phyloP scores from a whole-genome alignment of 2,888 invertebrate genomes.

The Calameuta idolon region DNA sequence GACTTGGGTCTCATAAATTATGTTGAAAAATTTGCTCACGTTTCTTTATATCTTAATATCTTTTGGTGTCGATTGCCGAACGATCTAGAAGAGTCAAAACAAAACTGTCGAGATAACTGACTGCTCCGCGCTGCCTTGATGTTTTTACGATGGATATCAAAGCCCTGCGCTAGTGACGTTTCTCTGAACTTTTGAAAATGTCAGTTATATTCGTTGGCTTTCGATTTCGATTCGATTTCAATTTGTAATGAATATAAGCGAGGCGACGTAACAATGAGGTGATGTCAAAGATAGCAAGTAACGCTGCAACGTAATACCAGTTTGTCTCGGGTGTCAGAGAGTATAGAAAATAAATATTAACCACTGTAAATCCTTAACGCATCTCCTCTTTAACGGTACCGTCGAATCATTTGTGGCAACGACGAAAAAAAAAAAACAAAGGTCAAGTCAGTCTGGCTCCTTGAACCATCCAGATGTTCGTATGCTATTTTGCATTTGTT shows the following conservation, averaged over 20 bases:
- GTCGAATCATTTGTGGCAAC: not conserved
- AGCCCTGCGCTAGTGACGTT: not conserved
- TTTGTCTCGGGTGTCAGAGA: not conserved
- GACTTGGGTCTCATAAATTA: not conserved
- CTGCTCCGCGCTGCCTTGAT: not conserved
- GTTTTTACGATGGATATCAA: not conserved
- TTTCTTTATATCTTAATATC: not conserved
- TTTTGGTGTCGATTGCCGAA: not conserved
- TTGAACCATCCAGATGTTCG: not conserved
- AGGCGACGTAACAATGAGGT: not conserved
- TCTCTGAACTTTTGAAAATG: not conserved
- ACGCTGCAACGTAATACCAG: not conserved
- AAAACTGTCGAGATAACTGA: not conserved
- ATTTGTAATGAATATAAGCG: not conserved
- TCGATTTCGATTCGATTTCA: not conserved
- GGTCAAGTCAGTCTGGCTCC: not conserved
- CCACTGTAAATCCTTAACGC: not conserved
- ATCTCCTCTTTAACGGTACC: not conserved
- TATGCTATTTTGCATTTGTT: not conserved
- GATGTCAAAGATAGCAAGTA: not conserved
- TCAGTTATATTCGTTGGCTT: not conserved
- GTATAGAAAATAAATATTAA: not conserved
- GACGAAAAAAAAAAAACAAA: not conserved
- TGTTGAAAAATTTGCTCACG: not conserved
- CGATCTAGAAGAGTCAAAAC: not conserved